Conservation (phyloP, 1,140 invertebrate species). For the Chrysopa pallens region DNA sequence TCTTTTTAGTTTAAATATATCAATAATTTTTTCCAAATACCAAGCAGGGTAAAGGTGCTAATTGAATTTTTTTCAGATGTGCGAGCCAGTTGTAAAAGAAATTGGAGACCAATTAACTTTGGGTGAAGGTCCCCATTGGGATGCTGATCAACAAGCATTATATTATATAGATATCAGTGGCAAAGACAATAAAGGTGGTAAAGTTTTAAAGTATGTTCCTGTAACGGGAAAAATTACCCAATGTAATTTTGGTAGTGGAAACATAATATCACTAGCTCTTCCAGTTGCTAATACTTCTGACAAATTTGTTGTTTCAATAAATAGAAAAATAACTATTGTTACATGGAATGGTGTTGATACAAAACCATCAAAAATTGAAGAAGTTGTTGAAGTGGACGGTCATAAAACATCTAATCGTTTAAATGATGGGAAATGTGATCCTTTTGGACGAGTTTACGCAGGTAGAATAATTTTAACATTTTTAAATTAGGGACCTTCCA, state of each 20-base stretch:
- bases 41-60: no score
- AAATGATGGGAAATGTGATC: slow-evolving; percentile 81
- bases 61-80: no score
- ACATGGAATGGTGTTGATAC: slow-evolving; percentile 21
- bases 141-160: slow-evolving; percentile 33
- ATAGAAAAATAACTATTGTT: slow-evolving; percentile 9
- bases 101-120: slow-evolving; percentile 12
- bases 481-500: no score
- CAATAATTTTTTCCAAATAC: no score
- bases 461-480: no score
- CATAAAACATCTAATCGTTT: slow-evolving; percentile 35
- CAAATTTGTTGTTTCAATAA: slow-evolving; percentile 11
- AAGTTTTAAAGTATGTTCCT: not conserved
- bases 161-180: slow-evolving; percentile 43
- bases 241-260: slow-evolving; percentile 12
- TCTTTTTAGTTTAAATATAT: no score
- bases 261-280: slow-evolving; percentile 18
- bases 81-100: no score
- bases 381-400: slow-evolving; percentile 37
- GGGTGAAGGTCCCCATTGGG: slow-evolving; percentile 52
- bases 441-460: slow-evolving; percentile 53
- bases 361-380: slow-evolving; percentile 15
- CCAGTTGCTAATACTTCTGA: slow-evolving; percentile 8
- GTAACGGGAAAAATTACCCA: not conserved
- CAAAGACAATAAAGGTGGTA: not conserved